Percentiles rank a stretch among this genome's conserved stretches.
Evolutionary conservation across 2,113 vertebrate genomes (phyloP).

Genomic region (Orientallactaga bullata): DNA sequence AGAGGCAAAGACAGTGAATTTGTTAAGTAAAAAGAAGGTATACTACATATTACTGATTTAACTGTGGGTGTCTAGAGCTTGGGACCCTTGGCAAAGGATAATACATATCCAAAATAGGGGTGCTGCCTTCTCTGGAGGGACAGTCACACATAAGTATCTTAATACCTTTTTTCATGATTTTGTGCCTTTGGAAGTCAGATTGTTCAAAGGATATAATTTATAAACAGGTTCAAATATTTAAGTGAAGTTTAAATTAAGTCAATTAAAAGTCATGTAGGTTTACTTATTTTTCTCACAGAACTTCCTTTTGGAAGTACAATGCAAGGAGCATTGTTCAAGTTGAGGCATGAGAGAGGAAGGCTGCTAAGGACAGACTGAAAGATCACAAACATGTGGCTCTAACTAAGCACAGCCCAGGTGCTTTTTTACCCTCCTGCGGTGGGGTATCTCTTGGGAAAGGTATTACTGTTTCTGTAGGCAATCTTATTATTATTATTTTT

Average conservation of each 20-base stretch:
- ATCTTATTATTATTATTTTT: not conserved
- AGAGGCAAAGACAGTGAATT: not conserved
- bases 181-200: not conserved
- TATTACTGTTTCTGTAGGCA: not conserved
- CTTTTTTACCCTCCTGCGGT: not conserved
- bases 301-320: not conserved
- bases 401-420: not conserved
- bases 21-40: no score
- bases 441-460: not conserved
- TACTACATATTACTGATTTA: no score
- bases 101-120: not conserved
- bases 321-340: no score
- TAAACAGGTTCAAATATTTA: no score
- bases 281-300: not conserved
- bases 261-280: not conserved
- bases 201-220: not conserved
- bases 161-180: not conserved
- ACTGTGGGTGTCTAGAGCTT: no score
- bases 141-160: not conserved
- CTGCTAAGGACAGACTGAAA: not conserved
- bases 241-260: not conserved
- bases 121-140: not conserved
- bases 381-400: not conserved
- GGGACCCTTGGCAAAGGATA: not conserved
- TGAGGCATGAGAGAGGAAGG: not conserved